A percentile compares a stretch with the other conserved stretches of the same genome.
phyloP scores from a whole-genome alignment of 2,797 vertebrate genomes.

The Gadopsis bispinosus region DNA sequence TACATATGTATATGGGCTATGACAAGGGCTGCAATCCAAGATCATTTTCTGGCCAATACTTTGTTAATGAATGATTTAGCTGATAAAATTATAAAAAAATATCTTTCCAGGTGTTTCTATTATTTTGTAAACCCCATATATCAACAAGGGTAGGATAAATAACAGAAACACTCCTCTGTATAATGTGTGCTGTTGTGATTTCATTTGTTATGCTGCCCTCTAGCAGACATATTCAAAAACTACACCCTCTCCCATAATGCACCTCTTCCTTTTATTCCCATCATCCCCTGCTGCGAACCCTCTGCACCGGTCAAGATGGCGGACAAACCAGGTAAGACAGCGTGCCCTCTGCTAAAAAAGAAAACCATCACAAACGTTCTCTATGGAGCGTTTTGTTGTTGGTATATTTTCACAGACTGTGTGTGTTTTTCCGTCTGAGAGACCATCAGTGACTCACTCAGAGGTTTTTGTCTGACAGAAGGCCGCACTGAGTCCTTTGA shows the following conservation, averaged over 20 bases:
- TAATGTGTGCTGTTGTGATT: not conserved
- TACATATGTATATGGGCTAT: no score
- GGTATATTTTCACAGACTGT: rapidly evolving
- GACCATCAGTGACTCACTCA: not conserved
- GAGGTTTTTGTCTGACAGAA: not conserved
- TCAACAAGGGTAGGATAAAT: not conserved
- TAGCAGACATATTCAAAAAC: not conserved
- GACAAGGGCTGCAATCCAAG: no score
- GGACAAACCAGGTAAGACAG: slow-evolving; percentile 82
- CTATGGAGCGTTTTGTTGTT: rapidly evolving
- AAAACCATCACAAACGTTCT: rapidly evolving
- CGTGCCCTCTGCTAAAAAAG: slow-evolving; percentile 47
- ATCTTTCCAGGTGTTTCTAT: not conserved
- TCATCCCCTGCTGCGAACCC: slow-evolving; percentile 53
- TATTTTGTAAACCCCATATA: not conserved
- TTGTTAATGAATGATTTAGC: not conserved
- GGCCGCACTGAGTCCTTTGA: slow-evolving; percentile 56
- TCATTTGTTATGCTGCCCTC: slow-evolving; percentile 49
- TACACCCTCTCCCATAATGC: slow-evolving; percentile 74
- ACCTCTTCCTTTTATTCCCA: slow-evolving; percentile 67
- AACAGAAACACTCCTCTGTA: not conserved
- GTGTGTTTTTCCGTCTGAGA: rapidly evolving
- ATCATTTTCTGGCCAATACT: not conserved
- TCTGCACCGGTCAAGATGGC: slow-evolving; percentile 84
- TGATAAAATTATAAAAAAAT: not conserved